These are phyloP conservation scores for Nemotelus pantherinus DNA, from an alignment of 2,888 invertebrate genomes.

Conservation along the genomic window DNA sequence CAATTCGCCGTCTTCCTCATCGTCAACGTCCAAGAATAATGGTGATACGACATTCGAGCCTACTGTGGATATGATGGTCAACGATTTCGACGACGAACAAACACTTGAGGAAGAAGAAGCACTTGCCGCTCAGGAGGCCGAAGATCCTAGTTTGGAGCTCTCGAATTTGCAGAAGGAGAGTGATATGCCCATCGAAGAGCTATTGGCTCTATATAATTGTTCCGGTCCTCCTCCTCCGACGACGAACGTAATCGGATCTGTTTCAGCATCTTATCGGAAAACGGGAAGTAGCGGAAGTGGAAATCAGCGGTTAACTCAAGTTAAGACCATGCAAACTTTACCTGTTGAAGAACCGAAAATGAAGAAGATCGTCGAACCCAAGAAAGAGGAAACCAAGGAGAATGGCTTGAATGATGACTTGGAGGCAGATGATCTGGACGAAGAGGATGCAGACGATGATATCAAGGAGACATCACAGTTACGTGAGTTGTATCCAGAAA, in stretches of 20 bases:
- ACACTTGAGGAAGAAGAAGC: conserved; percentile 98
- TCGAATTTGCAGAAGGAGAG: conserved; percentile 89
- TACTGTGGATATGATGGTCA: conserved; percentile 94
- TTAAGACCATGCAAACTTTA: conserved; percentile 58
- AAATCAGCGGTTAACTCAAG: conserved; percentile 8
- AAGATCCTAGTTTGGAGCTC: conserved; percentile 88
- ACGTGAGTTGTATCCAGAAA: conserved; percentile 67
- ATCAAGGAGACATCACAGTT: conserved; percentile 65
- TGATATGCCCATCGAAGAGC: conserved; percentile 95
- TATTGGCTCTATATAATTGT: conserved; percentile 88
- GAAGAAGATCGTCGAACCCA: conserved; percentile 59
- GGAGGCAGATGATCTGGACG: conserved; percentile 51
- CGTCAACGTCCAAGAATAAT: conserved; percentile 53
- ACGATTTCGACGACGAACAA: conserved; percentile 97
- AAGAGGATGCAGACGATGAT: conserved; percentile 58
- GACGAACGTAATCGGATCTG: not conserved
- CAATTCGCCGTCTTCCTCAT: conserved; percentile 57
- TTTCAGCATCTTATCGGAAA: not conserved
- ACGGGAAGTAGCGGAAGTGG: not conserved
- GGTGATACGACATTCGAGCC: conserved; percentile 81
- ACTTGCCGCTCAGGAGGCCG: conserved; percentile 83
- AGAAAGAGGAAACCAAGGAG: conserved; percentile 51
- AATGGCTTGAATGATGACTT: conserved; percentile 44
- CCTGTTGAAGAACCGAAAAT: conserved; percentile 58
- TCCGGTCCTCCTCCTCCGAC: conserved; percentile 56